Base-by-base conservation (phyloP, 2,888 invertebrate genomes). In the Cylloceria caligata region DNA sequence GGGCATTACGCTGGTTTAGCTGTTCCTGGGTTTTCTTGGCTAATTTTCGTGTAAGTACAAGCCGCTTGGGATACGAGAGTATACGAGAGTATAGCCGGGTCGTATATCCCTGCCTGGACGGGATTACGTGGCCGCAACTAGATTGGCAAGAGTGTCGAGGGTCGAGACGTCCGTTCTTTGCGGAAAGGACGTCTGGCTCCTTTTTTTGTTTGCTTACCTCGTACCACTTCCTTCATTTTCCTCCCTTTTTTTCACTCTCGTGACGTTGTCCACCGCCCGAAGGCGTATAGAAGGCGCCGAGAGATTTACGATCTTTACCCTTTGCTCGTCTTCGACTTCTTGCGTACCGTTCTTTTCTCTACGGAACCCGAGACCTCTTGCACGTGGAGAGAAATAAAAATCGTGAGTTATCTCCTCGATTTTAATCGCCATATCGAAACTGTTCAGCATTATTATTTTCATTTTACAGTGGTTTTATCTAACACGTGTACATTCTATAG, bases 221-320 rank as follows among this genome's bases (percentile, higher is more conserved):
- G 13, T 47, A 75, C 21, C 65, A 45, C 47, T 52, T 57, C 13
- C n/a, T 55, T 52, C 36, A 9, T 57, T 21, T 30, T 45, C 1
- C 24, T 64, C 19, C 49, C 42, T 42, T 21, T 24, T 24, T 47
- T 49, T 60, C 71, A 65, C 67, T 67, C 60, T 72, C 57, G 42
- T 19, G 36, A 68, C 39, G 21, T 13, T 55, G 75, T 75, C 45
- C 65, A 49, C 34, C 57, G 57, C 55, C 67, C 30, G 39, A 57
- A 42, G 34, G 71, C 75, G 60, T 72, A 77, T 27, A 42, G 52
- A 21, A 49, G 62, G 19, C 73, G 62, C 47, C 73, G 55, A n/a
- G 36, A 77, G 81, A 81, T 81, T 81, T 77, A 77, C 72, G 81
- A 81, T 36, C 67, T 57, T 81, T 36, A 67, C 65, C 76, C 62